Evolutionary conservation across 2,888 invertebrate genomes (phyloP).

Genomic region (Drosophila histrio): DNA sequence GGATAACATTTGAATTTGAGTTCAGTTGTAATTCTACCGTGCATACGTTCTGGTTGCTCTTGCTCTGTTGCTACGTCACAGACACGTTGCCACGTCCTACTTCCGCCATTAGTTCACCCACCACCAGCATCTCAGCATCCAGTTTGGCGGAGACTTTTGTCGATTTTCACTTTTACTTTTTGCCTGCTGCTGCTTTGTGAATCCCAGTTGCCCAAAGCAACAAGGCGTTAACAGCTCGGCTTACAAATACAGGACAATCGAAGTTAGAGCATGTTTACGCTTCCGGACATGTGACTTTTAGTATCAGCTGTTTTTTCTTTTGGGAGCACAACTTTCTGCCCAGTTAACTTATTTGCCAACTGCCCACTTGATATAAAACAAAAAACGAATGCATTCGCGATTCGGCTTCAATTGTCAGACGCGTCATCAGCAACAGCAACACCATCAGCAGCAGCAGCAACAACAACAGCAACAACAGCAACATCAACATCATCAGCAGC

Average conservation of each 20-base stretch:
- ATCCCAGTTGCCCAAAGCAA: conserved; percentile 71
- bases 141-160: conserved; percentile 34
- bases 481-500: conserved; percentile 41
- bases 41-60: conserved; percentile 82
- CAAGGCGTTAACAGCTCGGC: conserved; percentile 50
- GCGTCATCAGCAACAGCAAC: conserved; percentile 72
- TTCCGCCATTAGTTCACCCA: conserved; percentile 29
- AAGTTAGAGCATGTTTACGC: conserved; percentile 18
- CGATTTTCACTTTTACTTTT: conserved; percentile 80
- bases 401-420: conserved; percentile 77
- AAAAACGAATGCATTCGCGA: conserved; percentile 82
- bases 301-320: conserved; percentile 30
- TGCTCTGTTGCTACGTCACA: conserved; percentile 83
- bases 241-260: conserved; percentile 30
- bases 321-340: neutral
- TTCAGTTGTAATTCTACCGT: conserved; percentile 85
- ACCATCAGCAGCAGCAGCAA: conserved; percentile 53
- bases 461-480: conserved; percentile 62
- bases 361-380: conserved; percentile 42
- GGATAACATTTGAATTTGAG: conserved; percentile 84
- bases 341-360: conserved; percentile 35
- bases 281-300: conserved; percentile 40
- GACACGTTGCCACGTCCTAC: conserved; percentile 40
- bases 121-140: conserved; percentile 6
- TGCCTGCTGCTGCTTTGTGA: conserved; percentile 33